Base-by-base conservation (phyloP, 2,888 invertebrate genomes). In the Spodoptera exigua region DNA sequence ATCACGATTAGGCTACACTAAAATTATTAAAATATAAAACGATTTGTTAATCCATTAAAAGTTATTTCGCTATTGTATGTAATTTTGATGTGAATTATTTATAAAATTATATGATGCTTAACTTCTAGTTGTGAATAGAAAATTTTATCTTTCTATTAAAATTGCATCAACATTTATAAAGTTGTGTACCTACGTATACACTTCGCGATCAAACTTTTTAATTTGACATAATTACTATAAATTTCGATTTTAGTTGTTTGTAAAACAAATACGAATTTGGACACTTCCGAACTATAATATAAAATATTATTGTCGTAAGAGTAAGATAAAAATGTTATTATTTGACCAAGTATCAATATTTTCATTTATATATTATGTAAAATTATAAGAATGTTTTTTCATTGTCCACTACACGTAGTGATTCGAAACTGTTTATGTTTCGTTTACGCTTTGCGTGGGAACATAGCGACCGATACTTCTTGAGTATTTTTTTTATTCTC, bases 21-120 rank as follows among this genome's bases (percentile, higher is more conserved):
- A 79, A 76, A 72, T 79, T 74, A 79, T 82, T 83, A 81, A 76
- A 66, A 48, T 68, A 61, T 63, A 54, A 69, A 80, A 78, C 81
- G 77, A 83, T 83, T 82, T 82, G 84, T 80, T 66, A 76, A 79
- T 76, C 73, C 73, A 77, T 78, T 1, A 27, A 7, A 9, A 27
- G 74, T 73, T 65, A 66, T 65, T 71, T 76, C 75, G 74, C 70
- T 71, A 68, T 61, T 56, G 57, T 75, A 67, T 45, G 65, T n/a
- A n/a, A n/a, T n/a, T n/a, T n/a, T n/a, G n/a, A n/a, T n/a, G n/a
- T n/a, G n/a, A n/a, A n/a, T n/a, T n/a, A n/a, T n/a, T n/a, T 58
- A 59, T 16, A 44, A 61, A 74, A 58, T 75, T 76, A 81, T 78
- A 79, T 7, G 27, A 27, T 27, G 27, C 27, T 27, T 27, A 27